Conservation (phyloP, 1,140 invertebrate genomes). For the Eulimnadia texana region DNA sequence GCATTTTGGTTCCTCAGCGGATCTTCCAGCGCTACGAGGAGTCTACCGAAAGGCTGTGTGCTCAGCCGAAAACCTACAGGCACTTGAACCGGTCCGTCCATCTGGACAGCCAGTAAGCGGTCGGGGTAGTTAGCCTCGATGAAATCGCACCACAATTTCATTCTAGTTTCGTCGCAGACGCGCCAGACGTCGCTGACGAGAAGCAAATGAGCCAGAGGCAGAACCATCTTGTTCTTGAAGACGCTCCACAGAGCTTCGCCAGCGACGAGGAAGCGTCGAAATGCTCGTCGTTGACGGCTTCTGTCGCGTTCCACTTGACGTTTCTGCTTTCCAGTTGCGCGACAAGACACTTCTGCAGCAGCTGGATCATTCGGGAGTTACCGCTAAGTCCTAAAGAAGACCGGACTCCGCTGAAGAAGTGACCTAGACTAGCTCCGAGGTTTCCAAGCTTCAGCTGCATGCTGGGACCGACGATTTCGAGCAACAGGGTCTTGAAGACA, state of each 20-base stretch:
- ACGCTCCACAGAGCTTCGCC: constrained; percentile 1
- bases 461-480: constrained; percentile 2
- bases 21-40: not conserved
- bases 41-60: constrained; percentile 3
- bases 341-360: constrained; percentile 2
- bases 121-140: not conserved
- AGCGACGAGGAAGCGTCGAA: constrained; percentile 5
- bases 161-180: not conserved
- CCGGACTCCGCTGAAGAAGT: constrained; percentile 1
- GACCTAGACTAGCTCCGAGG: not conserved
- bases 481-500: constrained; percentile 1
- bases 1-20: not conserved
- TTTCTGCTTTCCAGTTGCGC: not conserved
- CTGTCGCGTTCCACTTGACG: not conserved
- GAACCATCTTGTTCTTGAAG: constrained; percentile 2
- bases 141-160: constrained; percentile 3
- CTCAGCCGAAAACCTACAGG: constrained; percentile 2
- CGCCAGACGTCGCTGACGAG: constrained; percentile 5
- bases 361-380: not conserved
- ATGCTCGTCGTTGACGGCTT: not conserved
- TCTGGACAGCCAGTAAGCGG: not conserved
- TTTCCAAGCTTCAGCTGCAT: not conserved
- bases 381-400: not conserved
- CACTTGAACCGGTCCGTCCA: not conserved
- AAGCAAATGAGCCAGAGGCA: not conserved